These are phyloP conservation scores for Euborellia annulipes DNA, from an alignment of 1,140 invertebrate species.

Conservation along the genomic window DNA sequence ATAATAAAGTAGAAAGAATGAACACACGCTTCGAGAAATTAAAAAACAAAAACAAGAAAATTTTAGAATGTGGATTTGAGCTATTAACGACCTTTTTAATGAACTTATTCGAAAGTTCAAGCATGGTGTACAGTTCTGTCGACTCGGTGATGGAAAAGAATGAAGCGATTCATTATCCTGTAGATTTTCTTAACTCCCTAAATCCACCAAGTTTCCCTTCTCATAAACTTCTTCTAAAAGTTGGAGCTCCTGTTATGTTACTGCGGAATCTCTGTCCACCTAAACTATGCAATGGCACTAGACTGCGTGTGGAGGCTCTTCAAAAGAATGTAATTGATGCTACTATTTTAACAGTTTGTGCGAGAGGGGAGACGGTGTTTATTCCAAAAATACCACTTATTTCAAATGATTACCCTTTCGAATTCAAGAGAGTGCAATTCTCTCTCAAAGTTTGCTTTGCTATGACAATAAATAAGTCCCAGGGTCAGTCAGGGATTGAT, in stretches of 20 bases:
- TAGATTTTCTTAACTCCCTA: too few relatives aligned
- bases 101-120: too few relatives aligned
- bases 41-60: too few relatives aligned
- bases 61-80: too few relatives aligned
- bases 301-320: background rate
- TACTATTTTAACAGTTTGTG: background rate
- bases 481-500: slow-evolving; percentile 25
- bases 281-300: background rate
- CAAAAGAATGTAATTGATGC: slow-evolving; percentile 1
- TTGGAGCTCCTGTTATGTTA: background rate
- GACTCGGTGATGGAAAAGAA: too few relatives aligned
- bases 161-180: too few relatives aligned
- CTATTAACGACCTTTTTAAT: too few relatives aligned
- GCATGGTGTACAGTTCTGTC: too few relatives aligned
- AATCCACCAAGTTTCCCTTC: too few relatives aligned
- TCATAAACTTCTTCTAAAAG: slow-evolving; percentile 8
- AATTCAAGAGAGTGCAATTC: slow-evolving; percentile 23
- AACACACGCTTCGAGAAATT: too few relatives aligned
- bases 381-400: slow-evolving; percentile 9
- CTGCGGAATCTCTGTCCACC: background rate
- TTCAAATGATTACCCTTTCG: slow-evolving; percentile 7
- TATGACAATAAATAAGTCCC: slow-evolving; percentile 29
- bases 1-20: too few relatives aligned
- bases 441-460: slow-evolving; percentile 25
- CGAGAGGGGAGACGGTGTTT: slow-evolving; percentile 3